These are phyloP conservation scores for Amphilophus citrinellus DNA, from an alignment of 2,113 vertebrate species.

Conservation along the genomic window DNA sequence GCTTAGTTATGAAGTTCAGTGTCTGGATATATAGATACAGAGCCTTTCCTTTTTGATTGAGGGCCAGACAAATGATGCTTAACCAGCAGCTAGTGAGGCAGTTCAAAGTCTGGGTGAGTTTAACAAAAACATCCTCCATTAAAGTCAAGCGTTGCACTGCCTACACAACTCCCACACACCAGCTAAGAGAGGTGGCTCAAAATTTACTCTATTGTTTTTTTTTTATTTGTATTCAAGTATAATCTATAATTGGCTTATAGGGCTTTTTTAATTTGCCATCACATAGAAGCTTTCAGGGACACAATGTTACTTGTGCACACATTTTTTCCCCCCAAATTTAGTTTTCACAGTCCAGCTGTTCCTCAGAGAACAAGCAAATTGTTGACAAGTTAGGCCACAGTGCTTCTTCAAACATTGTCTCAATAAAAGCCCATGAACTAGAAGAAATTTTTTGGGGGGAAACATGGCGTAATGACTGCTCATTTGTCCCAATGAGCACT, in stretches of 20 bases:
- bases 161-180: constrained; percentile 21
- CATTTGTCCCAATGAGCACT: not conserved
- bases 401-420: not conserved
- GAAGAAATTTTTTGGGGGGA: not conserved
- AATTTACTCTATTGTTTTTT: constrained; percentile 1
- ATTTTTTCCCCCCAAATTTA: not conserved
- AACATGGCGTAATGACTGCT: not conserved
- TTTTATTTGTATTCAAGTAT: not conserved
- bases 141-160: not conserved
- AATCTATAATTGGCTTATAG: not conserved
- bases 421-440: not conserved
- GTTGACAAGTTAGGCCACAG: not conserved
- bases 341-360: constrained; percentile 54
- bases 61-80: not conserved
- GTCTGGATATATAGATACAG: not conserved
- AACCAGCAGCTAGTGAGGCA: not conserved
- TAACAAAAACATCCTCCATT: constrained; percentile 9
- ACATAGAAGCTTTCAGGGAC: constrained; percentile 15
- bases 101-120: constrained; percentile 27
- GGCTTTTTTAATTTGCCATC: not conserved
- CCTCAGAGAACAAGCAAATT: constrained; percentile 26
- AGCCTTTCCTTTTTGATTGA: not conserved
- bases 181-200: not conserved
- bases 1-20: not conserved
- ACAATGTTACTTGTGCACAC: constrained; percentile 13